Evolutionary conservation across 2,797 vertebrate genomes (phyloP).

Genomic region (Gouania willdenowi): DNA sequence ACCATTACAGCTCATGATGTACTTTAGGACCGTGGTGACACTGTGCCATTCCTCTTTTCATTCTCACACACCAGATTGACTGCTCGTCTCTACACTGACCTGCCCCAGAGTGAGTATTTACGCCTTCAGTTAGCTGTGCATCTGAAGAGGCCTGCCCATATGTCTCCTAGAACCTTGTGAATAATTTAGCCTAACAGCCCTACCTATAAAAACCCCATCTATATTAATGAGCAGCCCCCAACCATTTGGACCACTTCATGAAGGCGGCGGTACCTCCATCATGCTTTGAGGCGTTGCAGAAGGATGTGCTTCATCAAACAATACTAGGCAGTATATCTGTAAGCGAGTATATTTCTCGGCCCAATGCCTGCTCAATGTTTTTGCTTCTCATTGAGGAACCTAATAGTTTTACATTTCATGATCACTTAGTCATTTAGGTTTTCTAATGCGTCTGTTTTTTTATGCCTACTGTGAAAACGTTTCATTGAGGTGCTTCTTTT

Average conservation of each 20-base stretch:
- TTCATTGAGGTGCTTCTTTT: too few species aligned
- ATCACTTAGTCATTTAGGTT: too few species aligned
- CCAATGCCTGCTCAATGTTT: too few species aligned
- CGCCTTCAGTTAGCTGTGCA: slow-evolving; percentile 55
- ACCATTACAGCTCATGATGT: slow-evolving; percentile 48
- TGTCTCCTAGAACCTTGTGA: slow-evolving; percentile 64
- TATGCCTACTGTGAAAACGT: too few species aligned
- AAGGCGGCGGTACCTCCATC: slow-evolving; percentile 44
- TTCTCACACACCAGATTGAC: slow-evolving; percentile 18
- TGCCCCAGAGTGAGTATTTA: slow-evolving; percentile 59
- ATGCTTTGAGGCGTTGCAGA: slow-evolving; percentile 27
- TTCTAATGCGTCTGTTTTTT: too few species aligned
- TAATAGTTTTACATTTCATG: too few species aligned
- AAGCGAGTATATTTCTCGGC: neutral
- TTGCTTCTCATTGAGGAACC: too few species aligned
- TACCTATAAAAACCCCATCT: slow-evolving; percentile 77
- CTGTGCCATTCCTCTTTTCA: slow-evolving; percentile 38
- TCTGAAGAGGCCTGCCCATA: slow-evolving; percentile 54
- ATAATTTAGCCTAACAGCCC: slow-evolving; percentile 74
- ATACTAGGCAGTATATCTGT: slow-evolving; percentile 1
- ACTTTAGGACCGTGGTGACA: slow-evolving; percentile 42
- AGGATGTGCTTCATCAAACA: slow-evolving; percentile 13
- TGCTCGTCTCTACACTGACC: slow-evolving; percentile 30
- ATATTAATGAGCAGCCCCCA: slow-evolving; percentile 76
- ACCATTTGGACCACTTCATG: slow-evolving; percentile 54